A percentile compares a stretch with the other conserved stretches of the same genome.
phyloP scores from a whole-genome alignment of 1,140 invertebrate species.

The Luehdorfia chinensis region DNA sequence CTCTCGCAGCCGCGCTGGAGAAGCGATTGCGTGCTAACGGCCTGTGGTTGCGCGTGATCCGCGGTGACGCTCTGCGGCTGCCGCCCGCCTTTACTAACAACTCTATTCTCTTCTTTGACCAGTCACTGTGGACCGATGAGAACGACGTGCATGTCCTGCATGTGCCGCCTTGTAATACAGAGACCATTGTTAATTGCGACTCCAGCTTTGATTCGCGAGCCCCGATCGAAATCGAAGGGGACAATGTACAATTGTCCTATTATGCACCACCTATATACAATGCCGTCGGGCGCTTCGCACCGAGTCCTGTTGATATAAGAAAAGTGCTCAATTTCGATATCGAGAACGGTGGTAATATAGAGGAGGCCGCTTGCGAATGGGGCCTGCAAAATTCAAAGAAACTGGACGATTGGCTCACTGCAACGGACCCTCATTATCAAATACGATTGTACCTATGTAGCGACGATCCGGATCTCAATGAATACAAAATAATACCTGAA shows the following conservation, averaged over 20 bases:
- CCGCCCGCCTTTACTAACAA: background rate
- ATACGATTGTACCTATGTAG: slow-evolving; percentile 2
- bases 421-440: background rate
- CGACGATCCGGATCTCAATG: background rate
- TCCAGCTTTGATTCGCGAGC: background rate
- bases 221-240: background rate
- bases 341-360: background rate
- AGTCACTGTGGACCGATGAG: background rate
- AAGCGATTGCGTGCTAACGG: background rate
- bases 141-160: background rate
- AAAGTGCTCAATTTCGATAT: background rate
- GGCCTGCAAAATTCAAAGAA: background rate
- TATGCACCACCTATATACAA: background rate
- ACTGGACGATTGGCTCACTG: background rate
- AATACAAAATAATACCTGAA: background rate
- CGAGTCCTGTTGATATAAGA: slow-evolving; percentile 1
- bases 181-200: background rate
- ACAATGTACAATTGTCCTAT: background rate
- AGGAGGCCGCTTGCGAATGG: slow-evolving; percentile 10
- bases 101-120: background rate
- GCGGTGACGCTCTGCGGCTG: background rate
- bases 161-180: background rate
- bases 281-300: background rate
- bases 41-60: background rate
- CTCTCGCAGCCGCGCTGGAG: background rate